Evolutionary conservation across 2,113 vertebrate species (phyloP).

Genomic region (Thryonomys swinderianus): DNA sequence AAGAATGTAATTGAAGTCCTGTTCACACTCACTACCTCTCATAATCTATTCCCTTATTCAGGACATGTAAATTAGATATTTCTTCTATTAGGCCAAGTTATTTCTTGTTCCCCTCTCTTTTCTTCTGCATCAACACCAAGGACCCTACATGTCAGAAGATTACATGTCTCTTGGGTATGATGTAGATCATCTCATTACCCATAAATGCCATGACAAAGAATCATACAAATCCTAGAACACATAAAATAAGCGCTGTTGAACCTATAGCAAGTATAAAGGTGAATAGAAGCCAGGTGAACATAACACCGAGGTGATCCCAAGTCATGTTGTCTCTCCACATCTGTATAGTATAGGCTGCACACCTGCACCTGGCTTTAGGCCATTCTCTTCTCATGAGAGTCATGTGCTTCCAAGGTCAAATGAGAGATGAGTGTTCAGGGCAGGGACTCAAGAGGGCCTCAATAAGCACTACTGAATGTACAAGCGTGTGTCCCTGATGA

Average conservation of each 20-base stretch:
- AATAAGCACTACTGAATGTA: neutral
- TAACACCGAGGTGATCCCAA: neutral
- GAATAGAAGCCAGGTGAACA: neutral
- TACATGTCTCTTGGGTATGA: neutral
- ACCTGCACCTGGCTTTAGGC: slow-evolving; percentile 41
- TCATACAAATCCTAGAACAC: neutral
- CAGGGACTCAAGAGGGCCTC: neutral
- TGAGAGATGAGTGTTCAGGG: neutral
- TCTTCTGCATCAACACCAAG: neutral
- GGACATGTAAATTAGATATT: neutral
- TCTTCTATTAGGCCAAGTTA: neutral
- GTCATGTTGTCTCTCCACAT: slow-evolving; percentile 27
- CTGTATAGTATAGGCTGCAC: neutral
- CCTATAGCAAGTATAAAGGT: neutral
- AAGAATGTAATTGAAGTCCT: neutral
- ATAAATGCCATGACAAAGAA: slow-evolving; percentile 30
- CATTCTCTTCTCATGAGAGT: slow-evolving; percentile 58
- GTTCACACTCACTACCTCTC: neutral
- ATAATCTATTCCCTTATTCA: neutral
- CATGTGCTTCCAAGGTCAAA: slow-evolving; percentile 12
- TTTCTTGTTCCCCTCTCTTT: neutral
- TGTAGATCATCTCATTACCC: neutral
- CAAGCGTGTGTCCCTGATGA: neutral
- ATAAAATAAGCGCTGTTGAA: slow-evolving; percentile 39
- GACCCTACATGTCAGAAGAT: slow-evolving; percentile 4